phyloP scores from a whole-genome alignment of 2,797 vertebrate genomes.

The Myiothlypis chrysogaster region DNA sequence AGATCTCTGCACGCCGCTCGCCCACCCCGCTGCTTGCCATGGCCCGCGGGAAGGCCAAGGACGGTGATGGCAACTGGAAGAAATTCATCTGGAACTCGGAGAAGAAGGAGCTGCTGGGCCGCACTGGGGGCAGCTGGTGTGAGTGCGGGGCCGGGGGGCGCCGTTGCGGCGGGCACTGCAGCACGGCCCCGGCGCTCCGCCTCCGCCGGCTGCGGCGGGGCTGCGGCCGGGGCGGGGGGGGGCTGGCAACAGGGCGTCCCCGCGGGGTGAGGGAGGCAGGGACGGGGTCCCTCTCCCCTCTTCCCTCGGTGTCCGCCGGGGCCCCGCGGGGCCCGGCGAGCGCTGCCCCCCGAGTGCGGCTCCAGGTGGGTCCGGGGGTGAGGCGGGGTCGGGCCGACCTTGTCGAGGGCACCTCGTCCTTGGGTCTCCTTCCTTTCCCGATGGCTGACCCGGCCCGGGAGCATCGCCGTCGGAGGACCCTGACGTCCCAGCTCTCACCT shows the following conservation, averaged over 20 bases:
- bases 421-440: constrained; percentile 10
- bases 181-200: not conserved
- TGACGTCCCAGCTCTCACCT: not conserved
- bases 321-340: not conserved
- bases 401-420: constrained; percentile 53
- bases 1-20: not conserved
- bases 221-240: not conserved
- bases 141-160: constrained; percentile 73
- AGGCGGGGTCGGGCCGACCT: not conserved
- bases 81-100: constrained; percentile 95
- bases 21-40: constrained; percentile 64
- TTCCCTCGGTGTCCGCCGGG: not conserved
- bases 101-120: constrained; percentile 91
- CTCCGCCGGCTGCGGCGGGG: not conserved
- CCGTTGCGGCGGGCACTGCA: not conserved
- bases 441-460: not conserved
- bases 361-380: not conserved
- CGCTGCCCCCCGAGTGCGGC: not conserved
- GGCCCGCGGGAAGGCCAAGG: constrained; percentile 88
- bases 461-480: constrained; percentile 24
- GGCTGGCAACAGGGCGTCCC: not conserved
- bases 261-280: not conserved
- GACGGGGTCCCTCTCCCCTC: not conserved
- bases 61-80: constrained; percentile 90
- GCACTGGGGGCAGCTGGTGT: constrained; percentile 94